Evolutionary conservation across 2,113 vertebrate species (phyloP).

Genomic region (Scomber scombrus): DNA sequence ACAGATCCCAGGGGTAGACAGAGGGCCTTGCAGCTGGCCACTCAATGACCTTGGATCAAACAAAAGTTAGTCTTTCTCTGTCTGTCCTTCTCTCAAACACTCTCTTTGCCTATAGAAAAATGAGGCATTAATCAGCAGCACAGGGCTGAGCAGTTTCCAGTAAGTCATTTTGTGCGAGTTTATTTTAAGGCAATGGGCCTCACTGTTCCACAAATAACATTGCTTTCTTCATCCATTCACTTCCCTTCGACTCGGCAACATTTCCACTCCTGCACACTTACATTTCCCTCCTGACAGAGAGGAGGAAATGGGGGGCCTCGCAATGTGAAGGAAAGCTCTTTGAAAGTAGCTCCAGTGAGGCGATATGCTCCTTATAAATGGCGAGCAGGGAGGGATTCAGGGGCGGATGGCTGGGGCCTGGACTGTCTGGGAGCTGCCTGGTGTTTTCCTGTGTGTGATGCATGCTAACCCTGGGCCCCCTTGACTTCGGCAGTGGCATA

Average conservation of each 20-base stretch:
- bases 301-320: slow-evolving; percentile 79
- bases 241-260: slow-evolving; percentile 74
- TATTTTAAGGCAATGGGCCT: slow-evolving; percentile 78
- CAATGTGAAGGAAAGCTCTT: slow-evolving; percentile 72
- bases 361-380: slow-evolving; percentile 70
- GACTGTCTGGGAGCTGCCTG: slow-evolving; percentile 75
- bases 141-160: slow-evolving; percentile 71
- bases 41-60: slow-evolving; percentile 70
- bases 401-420: slow-evolving; percentile 60
- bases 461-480: slow-evolving; percentile 74
- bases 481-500: slow-evolving; percentile 65
- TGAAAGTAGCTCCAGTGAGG: slow-evolving; percentile 69
- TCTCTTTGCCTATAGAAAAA: slow-evolving; percentile 59
- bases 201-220: slow-evolving; percentile 81
- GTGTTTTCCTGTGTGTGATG: slow-evolving; percentile 81
- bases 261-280: slow-evolving; percentile 81
- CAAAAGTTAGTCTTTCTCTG: slow-evolving; percentile 66
- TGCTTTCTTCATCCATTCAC: slow-evolving; percentile 71
- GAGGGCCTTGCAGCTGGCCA: slow-evolving; percentile 71
- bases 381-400: slow-evolving; percentile 57
- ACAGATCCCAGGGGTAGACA: slow-evolving; percentile 71
- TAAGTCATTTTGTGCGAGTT: slow-evolving; percentile 74
- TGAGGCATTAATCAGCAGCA: slow-evolving; percentile 71
- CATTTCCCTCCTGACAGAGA: slow-evolving; percentile 81
- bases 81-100: slow-evolving; percentile 51